These are phyloP conservation scores for Lophura nycthemera DNA, from an alignment of 2,113 vertebrate genomes.

Conservation along the genomic window DNA sequence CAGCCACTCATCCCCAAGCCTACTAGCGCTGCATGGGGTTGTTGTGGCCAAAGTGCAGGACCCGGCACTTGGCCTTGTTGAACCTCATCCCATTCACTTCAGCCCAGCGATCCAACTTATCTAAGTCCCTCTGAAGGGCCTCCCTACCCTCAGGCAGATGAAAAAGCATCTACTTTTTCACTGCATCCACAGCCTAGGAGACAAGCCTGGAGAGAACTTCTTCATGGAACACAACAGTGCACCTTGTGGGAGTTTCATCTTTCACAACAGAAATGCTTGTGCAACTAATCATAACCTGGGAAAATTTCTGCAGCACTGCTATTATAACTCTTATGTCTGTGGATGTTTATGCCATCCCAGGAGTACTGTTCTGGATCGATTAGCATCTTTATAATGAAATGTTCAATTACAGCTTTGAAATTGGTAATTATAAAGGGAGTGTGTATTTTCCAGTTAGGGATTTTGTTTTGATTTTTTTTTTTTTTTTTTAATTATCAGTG, in stretches of 20 bases:
- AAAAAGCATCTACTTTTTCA: not conserved
- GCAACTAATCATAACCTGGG: not conserved
- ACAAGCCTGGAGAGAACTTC: not conserved
- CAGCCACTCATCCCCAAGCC: too few species aligned
- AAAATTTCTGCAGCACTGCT: conserved; percentile 44
- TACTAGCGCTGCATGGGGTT: too few species aligned
- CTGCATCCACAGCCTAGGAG: not conserved
- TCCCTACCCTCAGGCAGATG: too few species aligned
- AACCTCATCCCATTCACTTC: too few species aligned
- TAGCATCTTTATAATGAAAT: conserved; percentile 60
- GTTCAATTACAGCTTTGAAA: conserved; percentile 66
- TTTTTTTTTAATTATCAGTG: conserved; percentile 46
- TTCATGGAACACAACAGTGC: not conserved
- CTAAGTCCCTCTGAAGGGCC: too few species aligned
- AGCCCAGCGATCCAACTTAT: too few species aligned
- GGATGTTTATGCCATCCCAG: conserved; percentile 15
- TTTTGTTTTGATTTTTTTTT: not conserved
- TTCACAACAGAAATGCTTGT: conserved; percentile 47
- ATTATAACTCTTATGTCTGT: conserved; percentile 4
- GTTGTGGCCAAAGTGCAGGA: too few species aligned
- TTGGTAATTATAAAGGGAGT: conserved; percentile 62
- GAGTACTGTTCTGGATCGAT: conserved; percentile 59
- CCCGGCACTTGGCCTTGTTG: too few species aligned
- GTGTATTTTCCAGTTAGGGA: conserved; percentile 53
- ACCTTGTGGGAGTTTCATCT: conserved; percentile 15